phyloP scores from a whole-genome alignment of 2,797 vertebrate genomes.

The Thalassophryne amazonica region DNA sequence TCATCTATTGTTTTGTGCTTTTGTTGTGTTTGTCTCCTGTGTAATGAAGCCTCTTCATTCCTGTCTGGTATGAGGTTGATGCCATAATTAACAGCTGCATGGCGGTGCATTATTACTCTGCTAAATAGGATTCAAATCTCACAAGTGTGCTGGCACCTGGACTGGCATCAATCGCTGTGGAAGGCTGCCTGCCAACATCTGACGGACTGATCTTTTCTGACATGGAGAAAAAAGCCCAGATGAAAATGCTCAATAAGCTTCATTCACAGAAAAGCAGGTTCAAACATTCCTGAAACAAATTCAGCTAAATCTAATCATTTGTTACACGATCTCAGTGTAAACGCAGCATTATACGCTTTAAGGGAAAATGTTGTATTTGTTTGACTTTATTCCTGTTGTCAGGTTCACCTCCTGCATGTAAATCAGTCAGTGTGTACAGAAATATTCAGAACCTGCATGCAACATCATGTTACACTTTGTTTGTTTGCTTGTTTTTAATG shows the following conservation, averaged over 20 bases:
- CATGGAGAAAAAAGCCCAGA: conserved; percentile 1
- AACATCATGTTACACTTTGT: conserved; percentile 18
- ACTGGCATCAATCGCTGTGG: conserved; percentile 16
- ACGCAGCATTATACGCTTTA: background rate
- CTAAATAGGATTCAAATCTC: conserved; percentile 30
- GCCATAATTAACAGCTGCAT: conserved; percentile 26
- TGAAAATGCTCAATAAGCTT: background rate
- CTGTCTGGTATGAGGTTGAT: conserved; percentile 5
- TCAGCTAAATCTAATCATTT: background rate
- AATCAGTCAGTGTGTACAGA: background rate
- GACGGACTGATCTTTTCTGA: no score
- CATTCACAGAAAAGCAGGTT: background rate
- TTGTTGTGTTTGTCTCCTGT: background rate
- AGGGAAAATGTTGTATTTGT: background rate
- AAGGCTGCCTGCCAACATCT: conserved; percentile 2
- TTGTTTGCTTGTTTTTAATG: conserved; percentile 18
- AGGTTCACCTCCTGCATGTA: background rate
- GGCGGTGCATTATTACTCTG: background rate
- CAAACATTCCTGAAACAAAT: background rate
- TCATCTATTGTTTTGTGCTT: background rate
- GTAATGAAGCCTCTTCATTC: background rate
- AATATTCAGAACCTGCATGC: conserved; percentile 3
- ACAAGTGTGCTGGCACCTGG: conserved; percentile 28
- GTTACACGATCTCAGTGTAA: background rate
- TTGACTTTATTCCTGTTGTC: no score